Evolutionary conservation across 1,140 invertebrate genomes (phyloP).

Genomic region (Muscidifurax raptorellus): DNA sequence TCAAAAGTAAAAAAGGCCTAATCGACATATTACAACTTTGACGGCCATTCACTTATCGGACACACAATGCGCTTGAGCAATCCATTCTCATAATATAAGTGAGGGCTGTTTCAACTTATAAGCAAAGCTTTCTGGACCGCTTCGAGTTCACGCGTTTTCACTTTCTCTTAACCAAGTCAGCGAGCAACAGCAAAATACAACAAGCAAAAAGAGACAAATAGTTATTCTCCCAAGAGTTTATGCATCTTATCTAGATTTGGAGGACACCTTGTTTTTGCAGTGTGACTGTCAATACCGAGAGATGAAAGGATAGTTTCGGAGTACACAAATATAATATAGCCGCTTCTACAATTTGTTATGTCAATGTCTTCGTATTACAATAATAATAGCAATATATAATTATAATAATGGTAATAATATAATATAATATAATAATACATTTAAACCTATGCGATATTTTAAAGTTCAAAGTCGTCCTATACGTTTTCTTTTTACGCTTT

Average conservation of each 20-base stretch:
- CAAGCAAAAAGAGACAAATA: neutral
- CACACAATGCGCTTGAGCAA: constrained; percentile 36
- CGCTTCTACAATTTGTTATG: constrained; percentile 67
- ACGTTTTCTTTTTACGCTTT: constrained; percentile 49
- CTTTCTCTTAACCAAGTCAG: constrained; percentile 17
- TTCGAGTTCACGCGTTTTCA: constrained; percentile 23
- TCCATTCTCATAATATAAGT: constrained; percentile 7
- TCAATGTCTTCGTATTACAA: constrained; percentile 67
- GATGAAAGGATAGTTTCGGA: constrained; percentile 53
- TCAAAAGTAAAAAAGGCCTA: constrained; percentile 48
- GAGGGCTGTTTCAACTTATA: constrained; percentile 7
- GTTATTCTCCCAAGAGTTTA: neutral
- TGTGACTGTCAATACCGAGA: constrained; percentile 24
- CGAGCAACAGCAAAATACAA: constrained; percentile 31
- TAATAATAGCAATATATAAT: constrained; percentile 60
- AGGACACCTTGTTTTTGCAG: neutral
- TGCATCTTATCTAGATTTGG: constrained; percentile 19
- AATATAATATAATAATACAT: constrained; percentile 65
- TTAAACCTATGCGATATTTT: constrained; percentile 64
- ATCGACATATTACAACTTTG: constrained; percentile 47
- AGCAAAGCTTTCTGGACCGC: constrained; percentile 30
- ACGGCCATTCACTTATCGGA: constrained; percentile 35
- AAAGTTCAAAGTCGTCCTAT: constrained; percentile 61
- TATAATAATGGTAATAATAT: constrained; percentile 64
- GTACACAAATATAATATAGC: constrained; percentile 68